Conservation (phyloP, 2,888 invertebrate species). For the Temnothorax ravouxi region DNA sequence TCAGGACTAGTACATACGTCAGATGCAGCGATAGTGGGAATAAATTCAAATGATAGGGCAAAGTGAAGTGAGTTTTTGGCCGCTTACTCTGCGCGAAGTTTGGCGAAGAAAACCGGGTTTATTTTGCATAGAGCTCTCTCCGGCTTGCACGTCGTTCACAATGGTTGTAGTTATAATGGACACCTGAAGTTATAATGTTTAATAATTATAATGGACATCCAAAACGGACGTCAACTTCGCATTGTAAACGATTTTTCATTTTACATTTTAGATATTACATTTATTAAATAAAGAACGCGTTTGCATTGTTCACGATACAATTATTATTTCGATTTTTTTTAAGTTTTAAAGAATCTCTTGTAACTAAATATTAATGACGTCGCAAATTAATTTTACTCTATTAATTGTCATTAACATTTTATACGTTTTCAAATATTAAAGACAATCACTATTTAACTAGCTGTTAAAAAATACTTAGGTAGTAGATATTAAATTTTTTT, state of each 20-base stretch:
- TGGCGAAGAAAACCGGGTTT: slow-evolving; percentile 33
- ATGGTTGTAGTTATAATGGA: slow-evolving; percentile 30
- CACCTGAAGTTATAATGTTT: neutral
- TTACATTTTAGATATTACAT: neutral
- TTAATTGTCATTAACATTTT: neutral
- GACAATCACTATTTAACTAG: too few species aligned
- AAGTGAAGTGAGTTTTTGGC: slow-evolving; percentile 31
- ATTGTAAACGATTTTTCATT: slow-evolving; percentile 21
- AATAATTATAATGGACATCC: slow-evolving; percentile 25
- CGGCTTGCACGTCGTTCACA: slow-evolving; percentile 6
- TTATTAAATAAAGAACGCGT: neutral
- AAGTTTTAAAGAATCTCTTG: neutral
- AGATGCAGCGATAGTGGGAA: slow-evolving; percentile 27
- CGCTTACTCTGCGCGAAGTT: slow-evolving; percentile 32
- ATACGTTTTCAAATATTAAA: neutral
- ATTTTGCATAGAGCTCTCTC: slow-evolving; percentile 44
- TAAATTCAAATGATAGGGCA: slow-evolving; percentile 33
- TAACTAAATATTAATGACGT: slow-evolving; percentile 16
- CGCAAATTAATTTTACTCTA: neutral
- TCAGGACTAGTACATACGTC: slow-evolving; percentile 14
- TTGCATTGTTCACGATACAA: slow-evolving; percentile 7
- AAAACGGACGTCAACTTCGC: slow-evolving; percentile 7
- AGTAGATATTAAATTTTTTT: too few species aligned
- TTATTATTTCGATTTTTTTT: neutral
- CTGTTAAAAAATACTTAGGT: too few species aligned